phyloP scores from a whole-genome alignment of 2,797 vertebrate species.

The Florisuga fusca region DNA sequence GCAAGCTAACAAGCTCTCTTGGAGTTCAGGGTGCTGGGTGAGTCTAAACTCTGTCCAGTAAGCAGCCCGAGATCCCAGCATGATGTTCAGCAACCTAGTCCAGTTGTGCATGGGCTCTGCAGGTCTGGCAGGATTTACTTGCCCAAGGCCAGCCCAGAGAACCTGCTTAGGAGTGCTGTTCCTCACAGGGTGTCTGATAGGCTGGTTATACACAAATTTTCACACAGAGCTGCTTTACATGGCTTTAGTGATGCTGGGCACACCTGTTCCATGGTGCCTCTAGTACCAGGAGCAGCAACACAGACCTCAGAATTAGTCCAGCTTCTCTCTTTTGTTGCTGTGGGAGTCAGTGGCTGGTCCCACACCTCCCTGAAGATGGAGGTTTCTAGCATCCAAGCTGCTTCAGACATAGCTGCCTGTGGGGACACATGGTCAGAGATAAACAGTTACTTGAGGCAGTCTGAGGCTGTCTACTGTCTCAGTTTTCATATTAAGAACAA shows the following conservation, averaged over 20 bases:
- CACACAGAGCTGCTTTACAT: background rate
- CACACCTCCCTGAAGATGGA: background rate
- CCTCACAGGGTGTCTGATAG: background rate
- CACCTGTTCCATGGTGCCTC: accelerated
- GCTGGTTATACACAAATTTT: background rate
- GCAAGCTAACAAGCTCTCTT: background rate
- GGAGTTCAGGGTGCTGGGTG: background rate
- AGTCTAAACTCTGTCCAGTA: background rate
- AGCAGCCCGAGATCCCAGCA: background rate
- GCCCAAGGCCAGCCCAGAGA: background rate
- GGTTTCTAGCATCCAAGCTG: background rate
- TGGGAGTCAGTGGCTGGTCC: background rate
- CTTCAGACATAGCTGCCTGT: background rate
- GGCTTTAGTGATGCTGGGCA: background rate
- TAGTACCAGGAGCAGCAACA: background rate
- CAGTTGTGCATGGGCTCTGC: background rate
- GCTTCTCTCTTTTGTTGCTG: background rate
- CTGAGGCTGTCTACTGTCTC: background rate
- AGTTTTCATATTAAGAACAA: background rate
- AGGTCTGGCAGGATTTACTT: background rate
- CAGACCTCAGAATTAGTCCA: background rate
- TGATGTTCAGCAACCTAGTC: background rate
- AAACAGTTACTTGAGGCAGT: background rate
- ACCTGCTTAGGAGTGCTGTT: background rate
- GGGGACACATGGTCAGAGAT: accelerated